Base-by-base conservation (phyloP, 2,888 invertebrate species). In the Thysanoteuthis rhombus region DNA sequence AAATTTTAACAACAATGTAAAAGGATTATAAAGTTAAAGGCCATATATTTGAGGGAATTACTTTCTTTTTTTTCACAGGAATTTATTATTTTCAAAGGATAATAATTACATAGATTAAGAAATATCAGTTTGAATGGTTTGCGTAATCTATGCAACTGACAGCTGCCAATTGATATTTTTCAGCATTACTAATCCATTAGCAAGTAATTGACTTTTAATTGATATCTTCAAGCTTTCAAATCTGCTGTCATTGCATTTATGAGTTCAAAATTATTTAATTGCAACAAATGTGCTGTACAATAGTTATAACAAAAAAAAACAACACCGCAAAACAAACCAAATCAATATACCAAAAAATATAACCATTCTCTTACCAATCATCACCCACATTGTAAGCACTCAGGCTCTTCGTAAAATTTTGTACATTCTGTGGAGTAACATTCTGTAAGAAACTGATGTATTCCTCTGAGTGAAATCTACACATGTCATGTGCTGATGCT, bases 331-430 rank as follows among this genome's bases (percentile, higher is more conserved):
- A 39, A 32, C 38, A 89, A 89, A 39, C 16, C n/a, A 40, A 42
- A 28, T 19, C 42, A 92, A 40, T n/a, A 19, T 22, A 40, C 22
- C 39, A 58, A 42, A 36, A 16, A 47, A 45, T 28, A 40, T 90
- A 25, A 16, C 12, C 42, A 90, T 42, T 75, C 16, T 94, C 96
- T 95, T 95, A 98, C 97, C 98, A 99, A 97, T 99, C 99, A 97
- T 99, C 99, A 0, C 99, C 99, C 1, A 99, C 99, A 97, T 99
- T 99, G 97, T 99, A 99, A 96, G 99, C 98, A 52, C 98, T 98
- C 19, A 99, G 97, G 96, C 98, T 98, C 97, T 99, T 99, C 1
- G 99, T 99, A 97, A 98, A 99, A 93, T 98, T 98, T 97, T 99
- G 99, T 94, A 99, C 98, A 97, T 99, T 99, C 96, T 99, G 98